Conservation (phyloP, 1,140 invertebrate species). For the Ips typographus region DNA sequence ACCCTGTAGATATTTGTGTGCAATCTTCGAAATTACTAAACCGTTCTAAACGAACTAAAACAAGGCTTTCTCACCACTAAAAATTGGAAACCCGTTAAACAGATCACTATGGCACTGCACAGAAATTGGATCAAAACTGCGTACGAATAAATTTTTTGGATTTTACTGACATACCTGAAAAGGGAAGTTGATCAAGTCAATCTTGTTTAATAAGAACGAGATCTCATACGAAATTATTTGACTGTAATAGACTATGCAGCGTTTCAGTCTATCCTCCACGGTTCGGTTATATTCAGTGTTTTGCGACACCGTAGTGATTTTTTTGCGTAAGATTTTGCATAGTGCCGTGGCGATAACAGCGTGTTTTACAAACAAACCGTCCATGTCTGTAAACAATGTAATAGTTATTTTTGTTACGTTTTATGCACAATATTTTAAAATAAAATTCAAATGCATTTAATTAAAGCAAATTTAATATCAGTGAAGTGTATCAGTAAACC, state of each 20-base stretch:
- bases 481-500: no score
- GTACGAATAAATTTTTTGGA: constrained; percentile 39
- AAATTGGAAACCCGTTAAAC: constrained; percentile 43
- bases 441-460: no score
- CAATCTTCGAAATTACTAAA: background rate
- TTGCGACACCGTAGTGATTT: constrained; percentile 24
- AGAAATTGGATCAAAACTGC: constrained; percentile 43
- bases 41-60: background rate
- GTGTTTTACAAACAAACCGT: constrained; percentile 22
- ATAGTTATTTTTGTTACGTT: background rate
- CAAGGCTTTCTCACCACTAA: constrained; percentile 25
- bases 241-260: constrained; percentile 34
- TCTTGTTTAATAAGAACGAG: background rate
- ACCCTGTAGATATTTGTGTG: no score
- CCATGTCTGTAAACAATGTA: constrained; percentile 13
- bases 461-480: no score
- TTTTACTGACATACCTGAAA: constrained; percentile 36
- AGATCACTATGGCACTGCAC: constrained; percentile 41
- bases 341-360: constrained; percentile 26
- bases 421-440: no score
- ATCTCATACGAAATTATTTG: background rate
- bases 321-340: constrained; percentile 35
- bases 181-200: background rate
- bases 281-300: background rate
- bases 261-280: constrained; percentile 13